A percentile compares a stretch with the other conserved stretches of the same genome.
These are phyloP conservation scores for Petroica traversi DNA, from an alignment of 2,113 vertebrate species.

Conservation along the genomic window DNA sequence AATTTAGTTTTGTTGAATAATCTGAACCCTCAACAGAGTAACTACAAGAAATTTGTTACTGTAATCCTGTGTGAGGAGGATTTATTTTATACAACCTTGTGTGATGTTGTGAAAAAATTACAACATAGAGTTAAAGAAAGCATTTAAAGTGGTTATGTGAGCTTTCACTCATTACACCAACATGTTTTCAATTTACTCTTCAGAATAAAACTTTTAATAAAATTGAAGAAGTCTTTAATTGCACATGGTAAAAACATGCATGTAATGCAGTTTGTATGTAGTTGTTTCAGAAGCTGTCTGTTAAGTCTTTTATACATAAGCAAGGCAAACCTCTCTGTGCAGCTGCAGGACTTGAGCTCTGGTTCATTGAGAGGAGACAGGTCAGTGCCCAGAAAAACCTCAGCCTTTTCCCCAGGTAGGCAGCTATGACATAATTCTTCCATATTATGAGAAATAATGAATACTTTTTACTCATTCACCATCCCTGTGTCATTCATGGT, in stretches of 20 bases:
- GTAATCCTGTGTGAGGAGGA: background rate
- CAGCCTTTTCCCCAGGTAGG: background rate
- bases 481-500: background rate
- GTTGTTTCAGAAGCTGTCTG: background rate
- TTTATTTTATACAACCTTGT: background rate
- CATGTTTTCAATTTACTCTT: background rate
- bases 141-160: background rate
- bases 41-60: background rate
- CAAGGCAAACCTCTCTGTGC: background rate
- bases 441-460: background rate
- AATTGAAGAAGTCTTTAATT: background rate
- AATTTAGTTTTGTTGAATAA: background rate
- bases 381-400: background rate
- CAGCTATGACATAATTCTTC: background rate
- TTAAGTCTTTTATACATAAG: background rate
- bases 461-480: background rate
- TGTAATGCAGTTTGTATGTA: background rate
- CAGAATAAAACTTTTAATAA: background rate
- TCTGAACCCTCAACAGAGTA: background rate
- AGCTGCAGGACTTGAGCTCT: background rate
- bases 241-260: fast-evolving
- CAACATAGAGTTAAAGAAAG: background rate
- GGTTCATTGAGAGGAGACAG: background rate
- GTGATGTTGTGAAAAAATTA: background rate
- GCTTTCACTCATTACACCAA: background rate